These are phyloP conservation scores for Masnerella sp. DNA, from an alignment of 2,888 invertebrate species.

Conservation along the genomic window DNA sequence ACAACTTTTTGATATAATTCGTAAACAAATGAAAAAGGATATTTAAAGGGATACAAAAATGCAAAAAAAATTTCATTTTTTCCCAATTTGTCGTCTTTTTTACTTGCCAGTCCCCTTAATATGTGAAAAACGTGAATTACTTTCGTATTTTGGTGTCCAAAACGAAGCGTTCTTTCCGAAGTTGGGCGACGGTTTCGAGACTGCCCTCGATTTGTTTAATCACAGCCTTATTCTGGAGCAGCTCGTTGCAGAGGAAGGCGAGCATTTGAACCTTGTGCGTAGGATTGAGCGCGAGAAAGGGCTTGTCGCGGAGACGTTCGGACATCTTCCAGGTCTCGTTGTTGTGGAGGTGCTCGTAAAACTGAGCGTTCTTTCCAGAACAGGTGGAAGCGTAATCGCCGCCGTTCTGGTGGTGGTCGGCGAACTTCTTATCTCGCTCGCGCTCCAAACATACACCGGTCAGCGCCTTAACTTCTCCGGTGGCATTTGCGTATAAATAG, in stretches of 20 bases:
- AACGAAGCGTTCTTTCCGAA: constrained; percentile 94
- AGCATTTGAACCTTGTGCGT: constrained; percentile 93
- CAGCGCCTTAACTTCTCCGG: constrained; percentile 89
- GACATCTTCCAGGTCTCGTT: constrained; percentile 89
- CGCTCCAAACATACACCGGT: constrained; percentile 90
- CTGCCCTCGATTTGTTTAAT: constrained; percentile 92
- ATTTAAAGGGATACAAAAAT: too few relatives aligned
- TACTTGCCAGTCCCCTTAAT: background rate
- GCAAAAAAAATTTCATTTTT: too few relatives aligned
- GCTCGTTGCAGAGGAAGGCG: constrained; percentile 95
- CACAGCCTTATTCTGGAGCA: constrained; percentile 94
- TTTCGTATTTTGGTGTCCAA: constrained; percentile 95
- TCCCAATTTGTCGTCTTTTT: background rate
- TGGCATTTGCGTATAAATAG: constrained; percentile 93
- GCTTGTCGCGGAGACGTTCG: constrained; percentile 88
- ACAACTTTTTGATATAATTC: too few relatives aligned
- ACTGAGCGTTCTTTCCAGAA: constrained; percentile 86
- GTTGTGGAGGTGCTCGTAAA: constrained; percentile 87
- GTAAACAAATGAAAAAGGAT: too few relatives aligned
- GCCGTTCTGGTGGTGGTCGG: constrained; percentile 89
- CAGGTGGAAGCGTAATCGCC: constrained; percentile 84
- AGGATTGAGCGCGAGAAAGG: constrained; percentile 91
- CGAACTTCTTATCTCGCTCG: constrained; percentile 87
- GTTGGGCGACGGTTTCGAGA: constrained; percentile 90
- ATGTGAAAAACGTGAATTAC: constrained; percentile 77